A percentile compares a stretch with the other conserved stretches of the same genome.
These are phyloP conservation scores for Napeogenes inachia DNA, from an alignment of 2,888 invertebrate species.

Conservation along the genomic window DNA sequence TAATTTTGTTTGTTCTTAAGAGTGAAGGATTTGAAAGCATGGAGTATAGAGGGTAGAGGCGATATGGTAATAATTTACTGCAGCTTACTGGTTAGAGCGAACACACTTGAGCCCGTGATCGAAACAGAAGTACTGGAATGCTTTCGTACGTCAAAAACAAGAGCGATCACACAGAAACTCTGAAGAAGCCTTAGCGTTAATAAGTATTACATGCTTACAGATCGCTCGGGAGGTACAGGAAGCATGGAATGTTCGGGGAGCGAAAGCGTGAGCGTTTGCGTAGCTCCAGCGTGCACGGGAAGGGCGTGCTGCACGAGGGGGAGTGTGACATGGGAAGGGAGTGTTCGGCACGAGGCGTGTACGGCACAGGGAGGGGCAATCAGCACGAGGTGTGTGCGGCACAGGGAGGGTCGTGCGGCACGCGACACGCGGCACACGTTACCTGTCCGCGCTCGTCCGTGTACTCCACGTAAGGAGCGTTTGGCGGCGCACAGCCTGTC, in stretches of 20 bases:
- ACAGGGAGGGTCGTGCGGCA: constrained; percentile 39
- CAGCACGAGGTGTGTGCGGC: constrained; percentile 20
- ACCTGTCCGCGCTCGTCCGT: constrained; percentile 98
- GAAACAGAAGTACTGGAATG: constrained; percentile 17
- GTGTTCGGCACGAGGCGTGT: constrained; percentile 13
- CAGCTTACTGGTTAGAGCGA: constrained; percentile 34
- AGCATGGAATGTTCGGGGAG: constrained; percentile 26
- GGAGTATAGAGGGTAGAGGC: constrained; percentile 41
- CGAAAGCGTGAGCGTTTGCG: constrained; percentile 4
- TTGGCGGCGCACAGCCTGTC: constrained; percentile 85
- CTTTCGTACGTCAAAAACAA: constrained; percentile 14
- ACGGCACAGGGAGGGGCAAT: constrained; percentile 12
- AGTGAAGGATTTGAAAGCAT: constrained; percentile 26
- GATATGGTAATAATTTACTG: constrained; percentile 45
- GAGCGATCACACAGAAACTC: constrained; percentile 14
- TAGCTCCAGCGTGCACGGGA: constrained; percentile 6
- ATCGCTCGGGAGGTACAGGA: constrained; percentile 25
- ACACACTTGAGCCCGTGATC: constrained; percentile 33
- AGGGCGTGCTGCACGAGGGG: background rate
- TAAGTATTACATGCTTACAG: constrained; percentile 42
- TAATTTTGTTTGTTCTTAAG: constrained; percentile 4
- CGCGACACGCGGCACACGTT: constrained; percentile 72
- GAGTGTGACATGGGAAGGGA: background rate
- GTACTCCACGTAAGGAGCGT: constrained; percentile 96
- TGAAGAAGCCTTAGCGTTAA: constrained; percentile 36